Evolutionary conservation across 1,140 invertebrate genomes (phyloP), one percentile per base, ranked within the genome.

Genomic region (Drosophila burlai): DNA sequence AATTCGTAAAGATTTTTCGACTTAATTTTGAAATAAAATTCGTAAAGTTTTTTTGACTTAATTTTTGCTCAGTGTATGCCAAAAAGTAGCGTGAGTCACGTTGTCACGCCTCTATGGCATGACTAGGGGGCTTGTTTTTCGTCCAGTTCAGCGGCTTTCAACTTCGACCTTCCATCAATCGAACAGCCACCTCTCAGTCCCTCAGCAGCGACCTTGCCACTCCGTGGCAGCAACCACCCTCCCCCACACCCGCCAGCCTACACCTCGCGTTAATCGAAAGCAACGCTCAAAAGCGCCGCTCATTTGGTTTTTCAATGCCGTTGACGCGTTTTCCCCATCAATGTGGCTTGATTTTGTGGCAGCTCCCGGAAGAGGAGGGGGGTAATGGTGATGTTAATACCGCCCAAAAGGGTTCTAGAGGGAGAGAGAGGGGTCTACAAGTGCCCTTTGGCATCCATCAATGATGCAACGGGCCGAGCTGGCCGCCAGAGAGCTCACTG

Each of bases 201-300:
- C 29, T 18, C 13, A 4, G 36, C 29, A 26, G 36, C 21, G 26
- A 38, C 52, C 45, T 47, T 60, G 29, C 29, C 11, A 24, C 24
- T 13, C 13, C 9, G 13, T 8, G 8, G 26, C 6, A 8, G 15
- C 26, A 29, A 15, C 36, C 50, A n/a, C 15, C 24, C 24, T 3
- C 24, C 24, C 11, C 34, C 11, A 36, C 5, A 24, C 5, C 2
- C 11, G 7, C 18, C 45, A 1, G 21, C 21, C 21, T 18, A 15
- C 38, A 10, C 13, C 9, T 16, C 54, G 36, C 75, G 76, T 80
- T 86, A 87, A 86, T 86, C 83, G 85, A 86, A 81, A 60, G 83
- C 65, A 73, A 62, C 69, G 75, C 80, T 82, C 63, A 82, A 82
- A 82, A 86, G 80, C 76, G 64, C 50, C 71, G 62, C 83, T 80